These are phyloP conservation scores for Peromyscus attwateri DNA, from an alignment of 2,797 vertebrate genomes.

Conservation along the genomic window DNA sequence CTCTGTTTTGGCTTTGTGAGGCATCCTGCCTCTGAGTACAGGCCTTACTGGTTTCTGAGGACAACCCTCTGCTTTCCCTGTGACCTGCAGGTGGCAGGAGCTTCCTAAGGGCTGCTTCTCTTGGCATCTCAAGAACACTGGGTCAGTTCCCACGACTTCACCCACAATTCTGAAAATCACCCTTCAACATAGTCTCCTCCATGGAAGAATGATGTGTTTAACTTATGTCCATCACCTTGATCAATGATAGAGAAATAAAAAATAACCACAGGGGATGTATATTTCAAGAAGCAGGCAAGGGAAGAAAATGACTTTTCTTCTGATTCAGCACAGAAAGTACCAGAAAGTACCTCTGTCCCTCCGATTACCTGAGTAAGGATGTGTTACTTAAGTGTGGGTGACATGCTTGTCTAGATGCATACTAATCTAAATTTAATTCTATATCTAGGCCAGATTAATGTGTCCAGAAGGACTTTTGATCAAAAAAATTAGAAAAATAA, in stretches of 20 bases:
- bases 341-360: not conserved
- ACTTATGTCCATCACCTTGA: not conserved
- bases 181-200: not conserved
- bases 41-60: not conserved
- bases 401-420: not conserved
- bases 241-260: not conserved
- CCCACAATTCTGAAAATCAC: not conserved
- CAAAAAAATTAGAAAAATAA: constrained; percentile 17
- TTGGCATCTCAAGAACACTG: not conserved
- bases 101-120: not conserved
- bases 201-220: not conserved
- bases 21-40: fast-evolving
- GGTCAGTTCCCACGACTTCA: not conserved
- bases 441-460: not conserved
- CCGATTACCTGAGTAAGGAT: not conserved
- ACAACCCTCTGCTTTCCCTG: not conserved
- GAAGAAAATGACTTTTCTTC: not conserved
- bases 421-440: not conserved
- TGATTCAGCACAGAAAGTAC: not conserved
- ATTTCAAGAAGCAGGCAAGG: constrained; percentile 3
- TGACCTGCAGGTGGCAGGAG: not conserved
- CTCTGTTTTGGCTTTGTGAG: not conserved
- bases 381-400: fast-evolving
- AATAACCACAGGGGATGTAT: not conserved
- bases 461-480: not conserved